Conservation (phyloP, 2,113 vertebrate species). For the Ctenodactylus gundi region DNA sequence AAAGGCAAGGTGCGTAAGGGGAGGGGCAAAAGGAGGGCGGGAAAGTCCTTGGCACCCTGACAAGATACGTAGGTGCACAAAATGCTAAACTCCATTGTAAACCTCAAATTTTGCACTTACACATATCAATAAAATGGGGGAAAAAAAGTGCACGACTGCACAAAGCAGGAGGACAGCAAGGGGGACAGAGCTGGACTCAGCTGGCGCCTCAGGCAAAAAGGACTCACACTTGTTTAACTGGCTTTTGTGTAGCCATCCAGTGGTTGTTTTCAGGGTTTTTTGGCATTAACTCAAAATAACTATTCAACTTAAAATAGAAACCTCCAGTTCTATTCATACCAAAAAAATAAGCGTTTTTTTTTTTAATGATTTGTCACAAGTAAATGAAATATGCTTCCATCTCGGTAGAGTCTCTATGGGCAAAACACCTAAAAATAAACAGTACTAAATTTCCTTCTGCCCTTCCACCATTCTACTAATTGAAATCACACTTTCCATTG, state of each 20-base stretch:
- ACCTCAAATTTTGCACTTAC: no score
- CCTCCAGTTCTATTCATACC: neutral
- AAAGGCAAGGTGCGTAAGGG: no score
- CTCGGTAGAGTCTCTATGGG: neutral
- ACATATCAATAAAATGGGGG: no score
- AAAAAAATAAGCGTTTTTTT: neutral
- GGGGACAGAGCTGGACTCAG: neutral
- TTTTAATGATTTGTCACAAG: conserved; percentile 1
- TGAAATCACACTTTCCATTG: conserved; percentile 5
- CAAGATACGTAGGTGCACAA: no score
- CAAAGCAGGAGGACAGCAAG: neutral
- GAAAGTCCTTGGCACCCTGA: no score
- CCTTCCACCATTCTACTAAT: neutral
- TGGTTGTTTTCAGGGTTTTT: neutral
- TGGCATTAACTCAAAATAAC: conserved; percentile 24
- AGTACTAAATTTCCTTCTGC: neutral
- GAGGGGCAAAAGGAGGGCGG: no score
- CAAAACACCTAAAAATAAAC: conserved; percentile 57
- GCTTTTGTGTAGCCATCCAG: neutral
- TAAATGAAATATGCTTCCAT: conserved; percentile 18
- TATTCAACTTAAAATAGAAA: conserved; percentile 42
- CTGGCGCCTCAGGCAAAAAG: neutral
- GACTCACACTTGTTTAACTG: neutral
- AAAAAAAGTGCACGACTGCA: neutral
- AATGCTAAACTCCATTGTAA: no score